Percentiles rank a stretch among this genome's conserved stretches.
Evolutionary conservation across 1,140 invertebrate genomes (phyloP).

Genomic region (Drosophila kohkoa): DNA sequence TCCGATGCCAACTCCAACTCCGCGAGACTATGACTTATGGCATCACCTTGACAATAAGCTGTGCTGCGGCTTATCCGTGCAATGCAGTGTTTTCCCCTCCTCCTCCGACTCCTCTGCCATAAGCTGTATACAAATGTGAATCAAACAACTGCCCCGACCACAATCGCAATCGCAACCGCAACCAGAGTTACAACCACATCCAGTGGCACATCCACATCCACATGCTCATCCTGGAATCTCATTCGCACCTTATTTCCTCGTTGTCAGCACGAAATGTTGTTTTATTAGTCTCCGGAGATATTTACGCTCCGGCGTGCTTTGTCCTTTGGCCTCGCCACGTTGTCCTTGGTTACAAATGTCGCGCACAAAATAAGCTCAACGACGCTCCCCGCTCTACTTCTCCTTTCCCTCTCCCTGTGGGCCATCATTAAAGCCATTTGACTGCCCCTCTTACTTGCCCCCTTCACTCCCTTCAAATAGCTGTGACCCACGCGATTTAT

Average conservation of each 20-base stretch:
- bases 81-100: constrained; percentile 14
- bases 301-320: constrained; percentile 57
- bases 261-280: constrained; percentile 84
- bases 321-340: constrained; percentile 58
- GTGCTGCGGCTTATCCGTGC: constrained; percentile 58
- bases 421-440: constrained; percentile 59
- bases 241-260: constrained; percentile 79
- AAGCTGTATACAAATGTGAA: constrained; percentile 43
- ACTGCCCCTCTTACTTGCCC: not conserved
- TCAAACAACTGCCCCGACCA: constrained; percentile 66
- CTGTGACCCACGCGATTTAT: constrained; percentile 60
- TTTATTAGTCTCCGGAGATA: constrained; percentile 84
- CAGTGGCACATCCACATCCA: not conserved
- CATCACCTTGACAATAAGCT: constrained; percentile 81
- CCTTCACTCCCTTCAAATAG: not conserved
- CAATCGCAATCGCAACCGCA: constrained; percentile 24
- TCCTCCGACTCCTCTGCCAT: not conserved
- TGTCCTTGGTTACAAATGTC: constrained; percentile 52
- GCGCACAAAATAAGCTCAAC: constrained; percentile 58
- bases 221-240: constrained; percentile 20
- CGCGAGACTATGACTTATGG: constrained; percentile 66
- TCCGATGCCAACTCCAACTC: not conserved
- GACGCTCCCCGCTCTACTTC: not conserved
- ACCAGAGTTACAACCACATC: not conserved
- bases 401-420: not conserved